phyloP scores from a whole-genome alignment of 2,113 vertebrate species.

The Petroica traversi region DNA sequence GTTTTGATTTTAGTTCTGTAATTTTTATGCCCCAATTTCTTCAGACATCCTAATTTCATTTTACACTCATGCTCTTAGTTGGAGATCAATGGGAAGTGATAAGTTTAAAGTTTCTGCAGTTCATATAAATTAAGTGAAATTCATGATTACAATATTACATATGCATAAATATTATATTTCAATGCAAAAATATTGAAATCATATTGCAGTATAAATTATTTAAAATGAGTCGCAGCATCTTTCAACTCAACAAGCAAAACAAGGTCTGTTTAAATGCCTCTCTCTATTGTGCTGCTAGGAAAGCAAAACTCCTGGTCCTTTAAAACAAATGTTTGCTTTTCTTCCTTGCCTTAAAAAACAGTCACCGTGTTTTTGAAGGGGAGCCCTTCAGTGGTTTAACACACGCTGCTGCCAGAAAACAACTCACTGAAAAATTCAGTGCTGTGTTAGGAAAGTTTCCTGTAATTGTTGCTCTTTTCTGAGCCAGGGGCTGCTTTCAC shows the following conservation, averaged over 20 bases:
- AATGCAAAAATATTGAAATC: neutral
- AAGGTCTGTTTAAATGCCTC: neutral
- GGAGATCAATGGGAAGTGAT: neutral
- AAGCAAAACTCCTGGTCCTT: neutral
- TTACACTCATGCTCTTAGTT: neutral
- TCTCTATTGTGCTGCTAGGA: neutral
- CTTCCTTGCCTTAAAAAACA: neutral
- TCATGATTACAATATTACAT: neutral
- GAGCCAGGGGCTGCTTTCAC: neutral
- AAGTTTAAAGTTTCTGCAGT: neutral
- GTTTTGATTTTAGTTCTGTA: neutral
- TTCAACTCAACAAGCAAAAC: neutral
- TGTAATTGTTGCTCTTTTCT: conserved; percentile 23
- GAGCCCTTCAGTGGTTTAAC: neutral
- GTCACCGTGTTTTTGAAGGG: neutral
- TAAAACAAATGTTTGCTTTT: neutral
- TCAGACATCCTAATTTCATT: neutral
- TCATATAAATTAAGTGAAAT: neutral
- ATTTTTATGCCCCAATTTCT: neutral
- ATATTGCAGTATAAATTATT: neutral
- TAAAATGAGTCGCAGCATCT: neutral
- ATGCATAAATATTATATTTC: neutral
- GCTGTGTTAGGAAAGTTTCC: neutral
- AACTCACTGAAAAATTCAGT: neutral
- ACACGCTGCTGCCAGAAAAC: neutral